A percentile compares a stretch with the other conserved stretches of the same genome.
Conservation (phyloP, 2,797 vertebrate genomes). For the Tokudaia tokunoshimensis region DNA sequence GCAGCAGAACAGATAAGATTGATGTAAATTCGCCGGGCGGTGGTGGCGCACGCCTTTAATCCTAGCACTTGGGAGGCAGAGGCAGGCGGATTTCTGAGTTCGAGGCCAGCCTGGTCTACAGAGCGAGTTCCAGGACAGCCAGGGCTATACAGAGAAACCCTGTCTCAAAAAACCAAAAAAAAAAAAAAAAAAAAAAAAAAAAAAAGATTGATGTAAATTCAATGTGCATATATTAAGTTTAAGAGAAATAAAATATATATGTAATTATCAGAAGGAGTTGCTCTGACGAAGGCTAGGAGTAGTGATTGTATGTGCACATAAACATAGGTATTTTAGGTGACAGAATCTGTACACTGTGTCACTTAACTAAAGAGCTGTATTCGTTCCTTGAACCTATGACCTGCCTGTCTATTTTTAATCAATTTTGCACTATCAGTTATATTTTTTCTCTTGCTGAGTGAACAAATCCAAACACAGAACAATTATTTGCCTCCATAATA, state of each 20-base stretch:
- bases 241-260: not conserved
- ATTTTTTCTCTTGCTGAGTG: not conserved
- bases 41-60: no score
- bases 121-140: no score
- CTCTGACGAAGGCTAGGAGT: not conserved
- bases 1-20: not conserved
- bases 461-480: not conserved
- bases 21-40: not conserved
- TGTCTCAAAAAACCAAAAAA: no score
- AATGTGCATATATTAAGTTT: not conserved
- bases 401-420: not conserved
- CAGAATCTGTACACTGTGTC: not conserved
- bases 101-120: no score
- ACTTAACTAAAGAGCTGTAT: no score
- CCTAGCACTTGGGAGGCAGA: no score
- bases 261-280: not conserved
- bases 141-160: no score
- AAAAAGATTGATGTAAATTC: not conserved
- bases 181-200: no score
- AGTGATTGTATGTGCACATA: not conserved
- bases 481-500: not conserved
- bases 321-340: not conserved
- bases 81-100: no score
- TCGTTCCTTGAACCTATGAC: not conserved
- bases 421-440: not conserved